These are phyloP conservation scores for Conus ventricosus DNA, from an alignment of 1,140 invertebrate genomes.

Conservation along the genomic window DNA sequence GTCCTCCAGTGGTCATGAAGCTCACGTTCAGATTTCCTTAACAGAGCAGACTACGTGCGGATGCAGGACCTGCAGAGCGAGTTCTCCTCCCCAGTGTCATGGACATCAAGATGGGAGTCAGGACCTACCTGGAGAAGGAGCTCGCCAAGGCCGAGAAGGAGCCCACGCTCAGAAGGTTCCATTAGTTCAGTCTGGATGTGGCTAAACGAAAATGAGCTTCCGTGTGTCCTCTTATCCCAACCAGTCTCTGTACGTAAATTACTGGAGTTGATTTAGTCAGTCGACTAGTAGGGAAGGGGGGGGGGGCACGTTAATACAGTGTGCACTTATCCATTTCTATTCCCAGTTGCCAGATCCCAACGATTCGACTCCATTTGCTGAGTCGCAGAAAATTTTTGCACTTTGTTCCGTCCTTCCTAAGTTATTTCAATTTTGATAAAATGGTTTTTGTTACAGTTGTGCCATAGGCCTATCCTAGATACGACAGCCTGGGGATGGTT, in stretches of 20 bases:
- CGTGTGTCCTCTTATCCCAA: too few relatives aligned
- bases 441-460: too few relatives aligned
- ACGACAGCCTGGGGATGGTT: too few relatives aligned
- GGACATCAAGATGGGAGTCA: conserved; percentile 96
- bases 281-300: neutral
- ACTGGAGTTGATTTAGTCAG: neutral
- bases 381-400: too few relatives aligned
- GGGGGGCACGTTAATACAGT: too few relatives aligned
- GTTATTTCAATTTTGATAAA: too few relatives aligned
- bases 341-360: too few relatives aligned
- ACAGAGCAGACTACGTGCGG: conserved; percentile 83
- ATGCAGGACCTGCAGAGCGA: conserved; percentile 93
- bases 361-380: too few relatives aligned
- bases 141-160: conserved; percentile 95
- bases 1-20: too few relatives aligned
- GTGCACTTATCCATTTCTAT: too few relatives aligned
- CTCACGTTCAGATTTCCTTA: neutral
- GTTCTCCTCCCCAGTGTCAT: conserved; percentile 95
- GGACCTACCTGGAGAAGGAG: conserved; percentile 96
- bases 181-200: neutral
- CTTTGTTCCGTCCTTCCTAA: too few relatives aligned
- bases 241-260: neutral
- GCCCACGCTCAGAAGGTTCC: conserved; percentile 89
- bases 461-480: too few relatives aligned
- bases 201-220: neutral